These are phyloP conservation scores for Grallaria varia DNA, from an alignment of 2,113 vertebrate genomes.

Conservation along the genomic window DNA sequence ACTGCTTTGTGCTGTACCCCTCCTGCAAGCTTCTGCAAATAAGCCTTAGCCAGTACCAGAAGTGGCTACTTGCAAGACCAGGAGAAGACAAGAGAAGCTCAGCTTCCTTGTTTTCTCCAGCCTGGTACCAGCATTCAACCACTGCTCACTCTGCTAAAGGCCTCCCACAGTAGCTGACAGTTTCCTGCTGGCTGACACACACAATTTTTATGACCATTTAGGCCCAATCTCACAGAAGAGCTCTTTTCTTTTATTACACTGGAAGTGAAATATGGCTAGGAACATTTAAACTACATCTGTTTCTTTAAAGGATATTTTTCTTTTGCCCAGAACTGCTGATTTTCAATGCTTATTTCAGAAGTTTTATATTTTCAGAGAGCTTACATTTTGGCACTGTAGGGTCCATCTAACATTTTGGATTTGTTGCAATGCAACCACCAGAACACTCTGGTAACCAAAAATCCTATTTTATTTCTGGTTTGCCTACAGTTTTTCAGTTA, in stretches of 20 bases:
- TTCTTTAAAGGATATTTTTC: not conserved
- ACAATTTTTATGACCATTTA: not conserved
- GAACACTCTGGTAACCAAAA: not conserved
- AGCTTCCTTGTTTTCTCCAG: not conserved
- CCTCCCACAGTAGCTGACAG: not conserved
- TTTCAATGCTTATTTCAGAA: not conserved
- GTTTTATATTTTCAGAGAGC: not conserved
- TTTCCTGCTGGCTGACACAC: not conserved
- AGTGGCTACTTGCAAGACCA: not conserved
- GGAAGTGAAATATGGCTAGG: not conserved
- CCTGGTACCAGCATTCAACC: not conserved
- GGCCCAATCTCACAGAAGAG: not conserved
- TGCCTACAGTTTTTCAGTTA: not conserved
- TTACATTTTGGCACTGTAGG: not conserved
- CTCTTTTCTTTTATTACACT: not conserved
- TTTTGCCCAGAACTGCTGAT: not conserved
- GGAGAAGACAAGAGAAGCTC: not conserved
- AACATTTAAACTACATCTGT: not conserved
- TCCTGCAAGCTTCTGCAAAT: not conserved
- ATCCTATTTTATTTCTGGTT: not conserved
- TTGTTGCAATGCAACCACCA: not conserved
- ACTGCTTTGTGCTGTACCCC: rapidly evolving
- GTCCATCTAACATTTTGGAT: not conserved
- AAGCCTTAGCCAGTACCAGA: not conserved
- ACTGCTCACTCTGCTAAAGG: not conserved